Percentiles rank a stretch among this genome's conserved stretches.
Conservation (phyloP, 2,888 invertebrate genomes). For the Lepeophtheirus nordmannii region DNA sequence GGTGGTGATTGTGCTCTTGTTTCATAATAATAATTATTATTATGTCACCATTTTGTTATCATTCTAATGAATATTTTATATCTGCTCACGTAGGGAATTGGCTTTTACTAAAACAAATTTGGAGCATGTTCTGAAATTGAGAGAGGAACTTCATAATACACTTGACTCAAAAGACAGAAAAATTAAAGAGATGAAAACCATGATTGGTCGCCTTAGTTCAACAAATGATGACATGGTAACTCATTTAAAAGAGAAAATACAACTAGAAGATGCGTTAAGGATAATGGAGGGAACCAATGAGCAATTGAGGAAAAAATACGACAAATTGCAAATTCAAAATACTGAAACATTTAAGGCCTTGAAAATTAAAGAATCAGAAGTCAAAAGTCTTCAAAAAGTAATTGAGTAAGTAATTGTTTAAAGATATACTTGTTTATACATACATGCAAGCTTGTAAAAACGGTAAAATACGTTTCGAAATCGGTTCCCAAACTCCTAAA, state of each 20-base stretch:
- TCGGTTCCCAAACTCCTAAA: too few species aligned
- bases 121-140: not conserved
- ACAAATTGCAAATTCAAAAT: not conserved
- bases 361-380: conserved; percentile 1
- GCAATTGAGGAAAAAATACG: not conserved
- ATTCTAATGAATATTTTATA: too few species aligned
- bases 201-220: not conserved
- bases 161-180: not conserved
- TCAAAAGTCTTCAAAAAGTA: conserved; percentile 1
- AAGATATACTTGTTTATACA: too few species aligned
- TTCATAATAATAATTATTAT: too few species aligned
- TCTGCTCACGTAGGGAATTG: not conserved
- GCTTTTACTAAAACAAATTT: not conserved
- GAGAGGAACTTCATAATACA: not conserved
- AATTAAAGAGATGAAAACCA: not conserved
- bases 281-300: not conserved
- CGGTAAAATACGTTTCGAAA: too few species aligned
- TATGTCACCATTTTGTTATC: too few species aligned
- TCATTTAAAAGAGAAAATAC: not conserved
- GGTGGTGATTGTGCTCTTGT: too few species aligned
- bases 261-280: not conserved
- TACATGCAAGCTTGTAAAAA: too few species aligned
- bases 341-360: not conserved
- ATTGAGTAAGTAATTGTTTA: conserved; percentile 5
- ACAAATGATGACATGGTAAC: conserved; percentile 15